These are phyloP conservation scores for Drosophila pseudoobscura DNA, from an alignment of 1,140 invertebrate genomes.

Conservation along the genomic window DNA sequence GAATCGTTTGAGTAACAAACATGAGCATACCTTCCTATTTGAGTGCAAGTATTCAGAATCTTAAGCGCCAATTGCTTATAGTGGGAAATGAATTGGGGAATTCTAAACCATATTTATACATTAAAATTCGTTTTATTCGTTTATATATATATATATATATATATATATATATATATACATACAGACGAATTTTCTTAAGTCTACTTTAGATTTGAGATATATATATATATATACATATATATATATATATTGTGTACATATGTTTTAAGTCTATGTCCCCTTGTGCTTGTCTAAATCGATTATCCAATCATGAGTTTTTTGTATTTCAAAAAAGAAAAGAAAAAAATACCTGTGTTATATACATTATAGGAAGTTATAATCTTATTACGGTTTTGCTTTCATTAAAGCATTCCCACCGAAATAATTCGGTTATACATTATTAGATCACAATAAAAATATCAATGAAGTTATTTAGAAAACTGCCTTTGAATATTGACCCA, in stretches of 20 bases:
- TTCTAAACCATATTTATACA: conserved; percentile 17
- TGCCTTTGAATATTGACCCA: conserved; percentile 41
- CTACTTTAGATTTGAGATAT: neutral
- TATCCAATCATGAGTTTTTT: conserved; percentile 54
- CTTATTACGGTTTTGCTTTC: conserved; percentile 76
- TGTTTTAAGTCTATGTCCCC: conserved; percentile 33
- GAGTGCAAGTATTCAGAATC: conserved; percentile 40
- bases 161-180: conserved; percentile 15
- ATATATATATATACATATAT: conserved; percentile 2
- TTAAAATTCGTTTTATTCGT: neutral
- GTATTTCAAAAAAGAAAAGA: conserved; percentile 55
- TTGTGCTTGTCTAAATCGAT: conserved; percentile 38
- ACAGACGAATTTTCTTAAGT: conserved; percentile 9
- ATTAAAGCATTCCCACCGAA: conserved; percentile 77
- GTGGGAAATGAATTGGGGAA: conserved; percentile 25
- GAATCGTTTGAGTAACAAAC: conserved; percentile 26
- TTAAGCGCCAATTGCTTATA: conserved; percentile 16
- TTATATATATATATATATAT: conserved; percentile 4
- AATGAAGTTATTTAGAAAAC: conserved; percentile 65
- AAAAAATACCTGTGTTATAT: conserved; percentile 74
- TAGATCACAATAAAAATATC: conserved; percentile 72
- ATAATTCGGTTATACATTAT: conserved; percentile 70
- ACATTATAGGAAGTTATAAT: conserved; percentile 77
- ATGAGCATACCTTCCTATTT: conserved; percentile 45
- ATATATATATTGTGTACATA: conserved; percentile 34